A percentile compares a stretch with the other conserved stretches of the same genome.
Conservation (phyloP, 2,888 invertebrate genomes). For the Dicycla oo region DNA sequence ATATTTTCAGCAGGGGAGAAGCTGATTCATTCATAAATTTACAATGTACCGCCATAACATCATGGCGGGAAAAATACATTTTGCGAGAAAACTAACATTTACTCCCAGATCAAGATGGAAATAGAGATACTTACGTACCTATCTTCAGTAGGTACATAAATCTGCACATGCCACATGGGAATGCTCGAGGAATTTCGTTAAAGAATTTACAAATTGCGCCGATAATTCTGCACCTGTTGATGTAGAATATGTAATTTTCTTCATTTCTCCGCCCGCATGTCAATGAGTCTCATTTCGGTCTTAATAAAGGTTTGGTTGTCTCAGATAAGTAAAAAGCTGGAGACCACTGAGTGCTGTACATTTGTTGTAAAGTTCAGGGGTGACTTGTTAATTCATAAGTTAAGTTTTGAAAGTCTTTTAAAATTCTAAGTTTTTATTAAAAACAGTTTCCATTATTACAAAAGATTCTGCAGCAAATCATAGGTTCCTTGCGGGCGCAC, state of each 20-base stretch:
- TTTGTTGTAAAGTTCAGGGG: conserved; percentile 5
- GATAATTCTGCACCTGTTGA: conserved; percentile 61
- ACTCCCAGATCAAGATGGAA: conserved; percentile 28
- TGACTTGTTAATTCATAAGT: background rate
- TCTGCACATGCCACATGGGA: conserved; percentile 49
- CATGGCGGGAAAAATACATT: background rate
- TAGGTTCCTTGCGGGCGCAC: background rate
- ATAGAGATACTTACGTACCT: conserved; percentile 38
- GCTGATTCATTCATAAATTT: conserved; percentile 13
- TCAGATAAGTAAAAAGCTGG: background rate
- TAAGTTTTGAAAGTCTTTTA: too few species aligned
- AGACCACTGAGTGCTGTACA: background rate
- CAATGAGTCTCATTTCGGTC: conserved; percentile 18
- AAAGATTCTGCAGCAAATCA: conserved; percentile 5
- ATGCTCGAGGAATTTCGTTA: conserved; percentile 52
- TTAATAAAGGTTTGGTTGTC: conserved; percentile 12
- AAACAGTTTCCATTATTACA: background rate
- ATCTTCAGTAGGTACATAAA: conserved; percentile 41
- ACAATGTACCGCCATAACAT: background rate
- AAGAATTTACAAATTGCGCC: conserved; percentile 59
- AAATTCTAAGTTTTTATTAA: background rate
- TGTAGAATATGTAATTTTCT: conserved; percentile 6
- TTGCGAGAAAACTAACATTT: conserved; percentile 25
- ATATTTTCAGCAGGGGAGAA: conserved; percentile 3
- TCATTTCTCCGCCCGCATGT: conserved; percentile 26